Evolutionary conservation across 2,113 vertebrate species (phyloP), one percentile per base, ranked within the genome.

Genomic region (Periophthalmus modestus): DNA sequence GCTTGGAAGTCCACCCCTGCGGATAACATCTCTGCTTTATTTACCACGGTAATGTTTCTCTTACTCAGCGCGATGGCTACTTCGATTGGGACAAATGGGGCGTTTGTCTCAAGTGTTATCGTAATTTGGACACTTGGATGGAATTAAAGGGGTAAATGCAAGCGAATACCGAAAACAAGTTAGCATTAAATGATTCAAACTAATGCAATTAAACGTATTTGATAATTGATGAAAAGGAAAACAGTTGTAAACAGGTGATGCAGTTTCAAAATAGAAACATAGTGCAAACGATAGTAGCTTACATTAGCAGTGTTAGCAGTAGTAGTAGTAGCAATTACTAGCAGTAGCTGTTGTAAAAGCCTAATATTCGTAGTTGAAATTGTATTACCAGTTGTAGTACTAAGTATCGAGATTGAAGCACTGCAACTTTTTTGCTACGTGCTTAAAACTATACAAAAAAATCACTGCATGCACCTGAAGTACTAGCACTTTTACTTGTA

Each of bases 31-130:
- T 78, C 18, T 59, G 70, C 65, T 85, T 85, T 84, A 85, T 89
- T 85, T 81, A 72, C 74, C 73, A 82, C 63, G 72, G 57, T 86
- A 66, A 79, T 68, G 78, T 84, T 83, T 77, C 63, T 77, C 77
- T 69, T 85, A 72, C 78, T 90, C 89, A 88, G 87, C 79, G 0
- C 1, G 74, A 86, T 88, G 28, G 54, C 58, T 54, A 66, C 18
- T 72, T n/a, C 24, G 83, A 90, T 87, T 84, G 83, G 69, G 57
- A 82, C 80, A 80, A 90, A 81, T 79, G 79, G 82, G 71, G 71
- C 55, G 66, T 88, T 88, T 89, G 85, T 85, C 78, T 87, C 73
- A 4, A 13, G 3, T 18, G 67, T 75, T 81, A 82, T 87, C 77
- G 70, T 28, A 28, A 33, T 28, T 61, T 13, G 33, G 67, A 67